A percentile compares a stretch with the other conserved stretches of the same genome.
Evolutionary conservation across 2,113 vertebrate genomes (phyloP).

Genomic region (Orthonyx spaldingii): DNA sequence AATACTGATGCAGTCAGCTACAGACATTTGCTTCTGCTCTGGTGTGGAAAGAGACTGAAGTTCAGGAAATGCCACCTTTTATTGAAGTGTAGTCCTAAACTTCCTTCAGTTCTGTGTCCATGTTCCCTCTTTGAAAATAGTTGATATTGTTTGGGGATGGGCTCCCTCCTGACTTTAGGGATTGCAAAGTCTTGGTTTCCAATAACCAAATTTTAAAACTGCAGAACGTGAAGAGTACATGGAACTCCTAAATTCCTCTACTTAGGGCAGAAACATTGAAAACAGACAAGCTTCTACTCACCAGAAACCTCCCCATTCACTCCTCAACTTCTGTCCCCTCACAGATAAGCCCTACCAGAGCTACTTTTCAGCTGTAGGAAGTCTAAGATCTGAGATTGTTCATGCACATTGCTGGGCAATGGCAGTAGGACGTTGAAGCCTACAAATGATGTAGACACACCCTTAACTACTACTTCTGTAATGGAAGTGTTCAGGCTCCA

Average conservation of each 20-base stretch:
- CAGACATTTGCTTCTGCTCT: background rate
- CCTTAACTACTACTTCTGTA: background rate
- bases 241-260: background rate
- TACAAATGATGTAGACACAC: background rate
- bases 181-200: background rate
- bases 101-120: rapidly evolving
- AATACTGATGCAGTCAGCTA: background rate
- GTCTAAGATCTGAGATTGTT: background rate
- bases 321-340: background rate
- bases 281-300: background rate
- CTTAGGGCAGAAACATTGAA: background rate
- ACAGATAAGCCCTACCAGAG: background rate
- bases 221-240: background rate
- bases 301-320: background rate
- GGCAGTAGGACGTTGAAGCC: background rate
- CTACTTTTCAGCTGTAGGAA: background rate
- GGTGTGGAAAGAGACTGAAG: background rate
- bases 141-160: background rate
- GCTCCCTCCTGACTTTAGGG: background rate
- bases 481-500: background rate
- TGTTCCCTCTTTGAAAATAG: background rate
- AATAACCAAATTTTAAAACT: background rate
- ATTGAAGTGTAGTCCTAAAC: background rate
- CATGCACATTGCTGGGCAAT: background rate
- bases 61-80: background rate